Conservation (phyloP, 1,140 invertebrate species). For the Aphidius ervi region DNA sequence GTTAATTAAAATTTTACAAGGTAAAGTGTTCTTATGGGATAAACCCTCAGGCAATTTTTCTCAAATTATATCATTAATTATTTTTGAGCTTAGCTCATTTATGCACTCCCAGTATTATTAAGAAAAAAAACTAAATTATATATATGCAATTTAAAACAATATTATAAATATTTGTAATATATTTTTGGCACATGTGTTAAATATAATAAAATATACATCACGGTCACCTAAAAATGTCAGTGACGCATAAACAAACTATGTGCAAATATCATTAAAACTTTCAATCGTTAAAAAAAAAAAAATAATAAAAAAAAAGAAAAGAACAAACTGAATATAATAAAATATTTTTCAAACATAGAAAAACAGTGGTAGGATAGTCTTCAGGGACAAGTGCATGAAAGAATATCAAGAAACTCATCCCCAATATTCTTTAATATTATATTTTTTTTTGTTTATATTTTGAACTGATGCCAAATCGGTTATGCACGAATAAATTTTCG, state of each 20-base stretch:
- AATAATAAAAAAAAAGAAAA: conserved; percentile 1
- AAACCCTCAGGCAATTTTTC: background rate
- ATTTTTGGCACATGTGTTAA: no score
- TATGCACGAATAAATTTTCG: conserved; percentile 52
- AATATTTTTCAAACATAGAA: conserved; percentile 8
- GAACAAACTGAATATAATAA: conserved; percentile 1
- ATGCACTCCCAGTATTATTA: no score
- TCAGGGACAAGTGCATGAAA: conserved; percentile 17
- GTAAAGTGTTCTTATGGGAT: conserved; percentile 18
- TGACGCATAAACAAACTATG: conserved; percentile 35
- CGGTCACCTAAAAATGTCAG: conserved; percentile 12
- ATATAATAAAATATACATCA: no score
- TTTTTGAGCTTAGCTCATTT: background rate
- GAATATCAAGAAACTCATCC: background rate
- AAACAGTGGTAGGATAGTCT: conserved; percentile 6
- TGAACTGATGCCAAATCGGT: conserved; percentile 43
- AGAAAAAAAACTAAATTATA: no score
- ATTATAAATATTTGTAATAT: no score
- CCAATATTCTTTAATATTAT: no score
- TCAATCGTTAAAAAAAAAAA: conserved; percentile 45
- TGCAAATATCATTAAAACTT: conserved; percentile 48
- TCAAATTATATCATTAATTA: conserved; percentile 23
- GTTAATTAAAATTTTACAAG: conserved; percentile 22
- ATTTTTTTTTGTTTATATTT: background rate
- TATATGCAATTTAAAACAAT: no score